Percentiles rank a stretch among this genome's conserved stretches.
These are phyloP conservation scores for Anoplopoma fimbria DNA, from an alignment of 2,113 vertebrate genomes.

Conservation along the genomic window DNA sequence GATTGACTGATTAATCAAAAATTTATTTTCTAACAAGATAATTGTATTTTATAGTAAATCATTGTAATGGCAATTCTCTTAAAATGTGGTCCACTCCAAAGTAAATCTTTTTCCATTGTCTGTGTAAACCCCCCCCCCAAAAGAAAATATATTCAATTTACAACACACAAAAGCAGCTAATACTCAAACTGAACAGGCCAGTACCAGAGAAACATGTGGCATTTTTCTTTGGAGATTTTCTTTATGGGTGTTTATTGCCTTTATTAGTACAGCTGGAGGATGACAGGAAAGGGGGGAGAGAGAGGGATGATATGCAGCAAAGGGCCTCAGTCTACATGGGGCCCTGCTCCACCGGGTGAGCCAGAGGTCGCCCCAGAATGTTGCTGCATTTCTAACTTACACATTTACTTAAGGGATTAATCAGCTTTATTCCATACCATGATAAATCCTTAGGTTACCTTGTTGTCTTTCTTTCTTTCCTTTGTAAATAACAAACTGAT, in stretches of 20 bases:
- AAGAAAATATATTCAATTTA: not conserved
- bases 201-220: not conserved
- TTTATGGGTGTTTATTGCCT: not conserved
- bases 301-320: slow-evolving; percentile 1
- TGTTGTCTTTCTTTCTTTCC: not conserved
- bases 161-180: not conserved
- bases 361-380: not conserved
- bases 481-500: not conserved
- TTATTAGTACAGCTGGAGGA: slow-evolving; percentile 1
- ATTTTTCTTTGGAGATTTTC: not conserved
- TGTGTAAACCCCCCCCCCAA: not conserved
- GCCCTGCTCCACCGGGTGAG: not conserved
- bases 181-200: not conserved
- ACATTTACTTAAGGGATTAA: not conserved
- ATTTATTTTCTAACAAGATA: not conserved
- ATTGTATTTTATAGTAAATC: not conserved
- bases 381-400: not conserved
- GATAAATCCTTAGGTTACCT: not conserved
- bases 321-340: not conserved
- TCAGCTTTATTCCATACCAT: not conserved
- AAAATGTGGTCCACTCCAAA: not conserved
- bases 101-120: not conserved
- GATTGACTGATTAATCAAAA: not conserved
- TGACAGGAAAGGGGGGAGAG: not conserved
- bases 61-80: not conserved